These are phyloP conservation scores for Astropecten irregularis DNA, from an alignment of 53 echinoderm and acorn worm species.

Conservation along the genomic window DNA sequence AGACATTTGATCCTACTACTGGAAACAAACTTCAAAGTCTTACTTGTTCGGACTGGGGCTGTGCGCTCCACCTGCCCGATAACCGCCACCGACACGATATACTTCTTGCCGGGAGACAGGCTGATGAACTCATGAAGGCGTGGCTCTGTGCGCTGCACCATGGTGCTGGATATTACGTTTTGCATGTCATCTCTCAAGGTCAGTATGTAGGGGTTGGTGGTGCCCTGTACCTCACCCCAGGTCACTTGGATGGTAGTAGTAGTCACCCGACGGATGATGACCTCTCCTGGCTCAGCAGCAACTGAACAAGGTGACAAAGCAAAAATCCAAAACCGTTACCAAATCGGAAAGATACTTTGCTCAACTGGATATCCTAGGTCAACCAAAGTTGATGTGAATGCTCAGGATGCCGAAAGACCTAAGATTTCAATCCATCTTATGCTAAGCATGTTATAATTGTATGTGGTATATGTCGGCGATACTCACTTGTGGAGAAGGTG, in stretches of 20 bases:
- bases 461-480: background rate
- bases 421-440: no score
- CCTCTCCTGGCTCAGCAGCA: conserved; percentile 26
- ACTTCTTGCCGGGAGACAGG: conserved; percentile 47
- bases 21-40: no score
- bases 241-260: conserved; percentile 16
- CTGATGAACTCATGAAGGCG: background rate
- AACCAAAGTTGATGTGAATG: no score
- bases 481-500: conserved; percentile 18
- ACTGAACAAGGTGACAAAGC: conserved; percentile 1
- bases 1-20: no score
- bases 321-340: no score
- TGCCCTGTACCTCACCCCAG: conserved; percentile 43
- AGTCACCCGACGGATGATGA: conserved; percentile 26
- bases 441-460: background rate
- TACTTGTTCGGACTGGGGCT: conserved; percentile 13
- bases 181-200: background rate
- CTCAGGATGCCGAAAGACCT: no score
- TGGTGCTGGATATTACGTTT: background rate
- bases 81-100: conserved; percentile 48
- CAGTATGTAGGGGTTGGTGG: conserved; percentile 1
- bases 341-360: no score
- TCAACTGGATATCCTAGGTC: no score
- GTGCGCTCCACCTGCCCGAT: background rate
- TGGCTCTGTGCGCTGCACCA: background rate